A percentile compares a stretch with the other conserved stretches of the same genome.
Conservation (phyloP, 1,140 invertebrate genomes). For the Sarcophaga bullata region DNA sequence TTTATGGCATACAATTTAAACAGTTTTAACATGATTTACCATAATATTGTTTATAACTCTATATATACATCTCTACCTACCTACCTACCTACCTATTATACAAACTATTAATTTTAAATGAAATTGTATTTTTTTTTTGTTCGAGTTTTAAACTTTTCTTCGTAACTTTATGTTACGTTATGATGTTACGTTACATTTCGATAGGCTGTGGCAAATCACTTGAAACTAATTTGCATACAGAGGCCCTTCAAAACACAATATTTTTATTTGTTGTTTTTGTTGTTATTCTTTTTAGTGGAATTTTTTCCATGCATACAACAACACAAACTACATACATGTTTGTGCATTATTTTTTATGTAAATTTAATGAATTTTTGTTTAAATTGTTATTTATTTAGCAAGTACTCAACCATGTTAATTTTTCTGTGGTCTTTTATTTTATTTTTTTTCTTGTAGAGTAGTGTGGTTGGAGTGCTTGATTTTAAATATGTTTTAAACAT, state of each 20-base stretch:
- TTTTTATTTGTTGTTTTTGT: neutral
- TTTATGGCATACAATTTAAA: no score
- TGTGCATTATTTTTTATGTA: neutral
- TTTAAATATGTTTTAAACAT: no score
- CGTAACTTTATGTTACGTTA: no score
- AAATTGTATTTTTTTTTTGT: neutral
- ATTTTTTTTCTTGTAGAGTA: no score
- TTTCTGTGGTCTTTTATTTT: neutral
- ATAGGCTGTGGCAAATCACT: conserved; percentile 1
- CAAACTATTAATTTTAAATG: conserved; percentile 19
- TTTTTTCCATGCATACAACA: no score
- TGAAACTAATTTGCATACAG: conserved; percentile 24
- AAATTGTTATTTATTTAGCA: conserved; percentile 23
- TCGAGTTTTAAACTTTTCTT: no score
- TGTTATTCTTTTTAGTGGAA: neutral
- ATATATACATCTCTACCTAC: no score
- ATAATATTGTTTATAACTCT: no score
- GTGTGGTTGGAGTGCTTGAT: no score
- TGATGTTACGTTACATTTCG: no score
- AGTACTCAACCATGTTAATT: conserved; percentile 14
- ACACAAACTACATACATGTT: neutral
- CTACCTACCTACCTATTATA: no score
- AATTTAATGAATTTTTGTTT: neutral
- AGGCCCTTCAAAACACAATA: neutral
- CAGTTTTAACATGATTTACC: no score